phyloP scores from a whole-genome alignment of 2,113 vertebrate species.

The Malurus cyaneus region DNA sequence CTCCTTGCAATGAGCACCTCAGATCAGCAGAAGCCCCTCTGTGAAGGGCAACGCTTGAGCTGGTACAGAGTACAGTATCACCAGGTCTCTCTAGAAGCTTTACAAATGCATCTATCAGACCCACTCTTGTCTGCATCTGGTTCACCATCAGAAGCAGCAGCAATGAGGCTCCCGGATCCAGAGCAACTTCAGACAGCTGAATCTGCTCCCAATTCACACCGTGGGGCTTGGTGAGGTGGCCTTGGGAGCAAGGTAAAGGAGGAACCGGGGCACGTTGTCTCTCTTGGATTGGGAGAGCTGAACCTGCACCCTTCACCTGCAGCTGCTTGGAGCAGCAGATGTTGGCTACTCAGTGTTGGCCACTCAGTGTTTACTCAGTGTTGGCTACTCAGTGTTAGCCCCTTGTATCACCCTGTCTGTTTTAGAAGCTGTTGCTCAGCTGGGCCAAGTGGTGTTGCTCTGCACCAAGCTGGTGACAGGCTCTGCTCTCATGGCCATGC shows the following conservation, averaged over 20 bases:
- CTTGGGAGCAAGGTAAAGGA: background rate
- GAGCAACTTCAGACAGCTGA: fast-evolving
- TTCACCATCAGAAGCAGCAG: background rate
- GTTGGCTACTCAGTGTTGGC: background rate
- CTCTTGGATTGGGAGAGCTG: background rate
- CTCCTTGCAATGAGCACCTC: background rate
- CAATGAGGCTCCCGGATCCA: background rate
- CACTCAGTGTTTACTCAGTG: background rate
- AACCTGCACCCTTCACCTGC: background rate
- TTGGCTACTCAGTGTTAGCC: background rate
- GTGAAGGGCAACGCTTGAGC: background rate
- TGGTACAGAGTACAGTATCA: background rate
- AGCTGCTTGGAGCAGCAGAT: background rate
- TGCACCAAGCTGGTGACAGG: background rate
- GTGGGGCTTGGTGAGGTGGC: background rate
- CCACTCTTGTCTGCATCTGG: background rate
- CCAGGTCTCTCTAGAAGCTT: background rate
- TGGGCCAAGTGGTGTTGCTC: background rate
- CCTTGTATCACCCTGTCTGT: background rate
- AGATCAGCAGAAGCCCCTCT: background rate
- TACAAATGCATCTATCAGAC: background rate
- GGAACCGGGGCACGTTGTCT: background rate
- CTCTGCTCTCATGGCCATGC: background rate
- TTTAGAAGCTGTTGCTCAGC: background rate
- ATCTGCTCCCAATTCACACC: fast-evolving